phyloP scores from a whole-genome alignment of 2,797 vertebrate genomes.

The Helostoma temminkii region DNA sequence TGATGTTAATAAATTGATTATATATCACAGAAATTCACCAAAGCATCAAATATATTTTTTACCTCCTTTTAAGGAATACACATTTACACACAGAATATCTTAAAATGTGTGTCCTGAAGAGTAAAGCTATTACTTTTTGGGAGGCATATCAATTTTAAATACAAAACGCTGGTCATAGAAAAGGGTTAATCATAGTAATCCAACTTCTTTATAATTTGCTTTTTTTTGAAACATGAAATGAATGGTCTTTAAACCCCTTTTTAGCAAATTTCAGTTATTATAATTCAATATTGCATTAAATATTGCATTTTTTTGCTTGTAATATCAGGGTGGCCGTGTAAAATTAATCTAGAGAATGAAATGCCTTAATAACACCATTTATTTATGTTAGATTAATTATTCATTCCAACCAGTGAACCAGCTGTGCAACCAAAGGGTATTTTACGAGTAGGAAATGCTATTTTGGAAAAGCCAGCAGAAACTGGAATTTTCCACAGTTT shows the following conservation, averaged over 20 bases:
- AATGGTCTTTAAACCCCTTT: too few relatives aligned
- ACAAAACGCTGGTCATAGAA: not conserved
- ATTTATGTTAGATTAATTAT: conserved; percentile 62
- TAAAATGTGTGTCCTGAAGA: not conserved
- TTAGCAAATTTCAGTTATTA: conserved; percentile 49
- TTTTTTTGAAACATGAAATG: too few relatives aligned
- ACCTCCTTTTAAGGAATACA: too few relatives aligned
- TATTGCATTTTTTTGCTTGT: conserved; percentile 49
- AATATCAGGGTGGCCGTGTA: conserved; percentile 44
- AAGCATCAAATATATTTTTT: too few relatives aligned
- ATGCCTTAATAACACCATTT: conserved; percentile 60
- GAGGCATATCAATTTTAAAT: not conserved
- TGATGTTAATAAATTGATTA: too few relatives aligned
- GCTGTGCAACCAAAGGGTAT: conserved; percentile 49
- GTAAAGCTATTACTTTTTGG: not conserved
- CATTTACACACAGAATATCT: not conserved
- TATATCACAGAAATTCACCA: conserved; percentile 1
- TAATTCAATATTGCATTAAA: conserved; percentile 52
- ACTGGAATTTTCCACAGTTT: not conserved
- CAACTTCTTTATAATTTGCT: conserved; percentile 13
- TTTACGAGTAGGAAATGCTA: conserved; percentile 43
- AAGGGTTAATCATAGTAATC: not conserved
- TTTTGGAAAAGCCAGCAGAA: conserved; percentile 37
- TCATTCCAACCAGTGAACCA: conserved; percentile 53
- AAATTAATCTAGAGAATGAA: conserved; percentile 58